A percentile compares a stretch with the other conserved stretches of the same genome.
These are phyloP conservation scores for Trichoplusia ni DNA, from an alignment of 1,140 invertebrate genomes.

Conservation along the genomic window DNA sequence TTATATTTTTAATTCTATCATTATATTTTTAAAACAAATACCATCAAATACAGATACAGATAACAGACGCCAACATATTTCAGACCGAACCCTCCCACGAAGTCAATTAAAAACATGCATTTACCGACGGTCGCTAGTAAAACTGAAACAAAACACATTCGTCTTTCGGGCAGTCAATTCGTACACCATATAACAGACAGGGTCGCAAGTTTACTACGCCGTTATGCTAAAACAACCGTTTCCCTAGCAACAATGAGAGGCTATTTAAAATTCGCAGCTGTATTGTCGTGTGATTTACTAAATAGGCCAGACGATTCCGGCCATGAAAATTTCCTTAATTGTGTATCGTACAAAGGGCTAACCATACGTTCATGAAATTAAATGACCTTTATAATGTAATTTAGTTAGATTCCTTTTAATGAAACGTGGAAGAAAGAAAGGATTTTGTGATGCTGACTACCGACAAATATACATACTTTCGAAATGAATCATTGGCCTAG, in stretches of 20 bases:
- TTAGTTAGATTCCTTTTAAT: not conserved
- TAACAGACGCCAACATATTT: no score
- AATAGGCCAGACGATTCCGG: conserved; percentile 17
- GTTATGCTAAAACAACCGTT: not conserved
- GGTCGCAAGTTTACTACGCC: conserved; percentile 8
- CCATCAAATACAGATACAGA: no score
- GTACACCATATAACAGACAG: not conserved
- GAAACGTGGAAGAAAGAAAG: no score
- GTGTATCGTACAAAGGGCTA: not conserved
- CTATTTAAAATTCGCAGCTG: conserved; percentile 18
- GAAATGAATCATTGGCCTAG: no score
- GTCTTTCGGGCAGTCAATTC: not conserved
- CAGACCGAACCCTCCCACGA: no score
- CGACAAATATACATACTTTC: no score
- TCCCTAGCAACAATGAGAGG: not conserved
- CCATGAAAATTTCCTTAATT: conserved; percentile 21
- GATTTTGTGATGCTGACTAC: no score
- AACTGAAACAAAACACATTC: not conserved
- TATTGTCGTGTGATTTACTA: conserved; percentile 11
- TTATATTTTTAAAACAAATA: no score
- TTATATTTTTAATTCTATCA: no score
- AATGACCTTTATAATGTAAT: not conserved
- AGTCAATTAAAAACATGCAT: no score
- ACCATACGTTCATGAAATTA: conserved; percentile 11
- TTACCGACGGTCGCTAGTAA: no score